Evolutionary conservation across 2,888 invertebrate species (phyloP).

Genomic region (Hesperia comma): DNA sequence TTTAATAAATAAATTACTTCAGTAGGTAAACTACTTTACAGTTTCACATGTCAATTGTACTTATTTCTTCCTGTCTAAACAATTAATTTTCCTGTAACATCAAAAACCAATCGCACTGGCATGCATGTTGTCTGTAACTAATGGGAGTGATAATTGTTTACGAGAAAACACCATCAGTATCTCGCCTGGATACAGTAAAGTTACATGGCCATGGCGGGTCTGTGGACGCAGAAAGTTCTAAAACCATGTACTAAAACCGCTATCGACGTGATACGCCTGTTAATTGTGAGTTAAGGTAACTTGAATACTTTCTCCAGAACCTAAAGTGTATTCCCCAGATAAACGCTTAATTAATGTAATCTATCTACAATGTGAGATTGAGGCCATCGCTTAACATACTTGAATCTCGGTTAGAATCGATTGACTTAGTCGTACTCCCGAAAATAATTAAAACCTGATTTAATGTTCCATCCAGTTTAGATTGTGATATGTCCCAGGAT

Average conservation of each 20-base stretch:
- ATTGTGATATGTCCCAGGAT: too few species aligned
- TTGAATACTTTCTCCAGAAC: constrained; percentile 27
- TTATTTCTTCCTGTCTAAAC: too few species aligned
- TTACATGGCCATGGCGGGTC: constrained; percentile 10
- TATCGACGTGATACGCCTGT: constrained; percentile 33
- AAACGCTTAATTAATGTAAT: constrained; percentile 27
- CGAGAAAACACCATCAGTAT: constrained; percentile 17
- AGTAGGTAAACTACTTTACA: too few species aligned
- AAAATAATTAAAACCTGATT: background rate
- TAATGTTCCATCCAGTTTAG: too few species aligned
- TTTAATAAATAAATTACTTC: too few species aligned
- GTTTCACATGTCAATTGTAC: too few species aligned
- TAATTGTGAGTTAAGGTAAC: constrained; percentile 31
- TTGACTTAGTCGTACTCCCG: background rate
- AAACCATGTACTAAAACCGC: constrained; percentile 31
- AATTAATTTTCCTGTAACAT: too few species aligned
- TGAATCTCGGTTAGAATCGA: background rate
- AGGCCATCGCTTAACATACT: background rate
- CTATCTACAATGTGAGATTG: background rate
- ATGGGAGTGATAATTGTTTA: constrained; percentile 13
- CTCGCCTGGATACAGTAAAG: constrained; percentile 2
- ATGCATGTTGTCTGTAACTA: background rate
- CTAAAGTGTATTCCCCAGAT: constrained; percentile 27
- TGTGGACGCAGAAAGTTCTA: constrained; percentile 25
- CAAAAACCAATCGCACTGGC: too few species aligned